Evolutionary conservation across 2,888 invertebrate genomes (phyloP).

Genomic region (Drosophila basisetae): DNA sequence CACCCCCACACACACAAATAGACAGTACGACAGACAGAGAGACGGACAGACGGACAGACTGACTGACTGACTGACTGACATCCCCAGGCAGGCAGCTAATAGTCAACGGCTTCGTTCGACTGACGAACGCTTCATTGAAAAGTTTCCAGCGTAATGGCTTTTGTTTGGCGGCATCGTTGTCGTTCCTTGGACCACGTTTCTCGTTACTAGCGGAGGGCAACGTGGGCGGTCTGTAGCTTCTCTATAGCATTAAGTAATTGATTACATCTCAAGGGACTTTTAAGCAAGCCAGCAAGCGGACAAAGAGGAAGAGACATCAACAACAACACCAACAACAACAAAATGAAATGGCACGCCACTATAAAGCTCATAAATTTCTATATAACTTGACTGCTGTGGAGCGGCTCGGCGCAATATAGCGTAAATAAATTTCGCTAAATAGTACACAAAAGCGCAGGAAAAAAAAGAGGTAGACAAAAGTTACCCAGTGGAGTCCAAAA

Average conservation of each 20-base stretch:
- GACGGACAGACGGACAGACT: constrained; percentile 25
- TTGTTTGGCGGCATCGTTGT: constrained; percentile 64
- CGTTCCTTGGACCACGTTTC: constrained; percentile 19
- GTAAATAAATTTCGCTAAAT: constrained; percentile 74
- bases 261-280: constrained; percentile 85
- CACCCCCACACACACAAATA: constrained; percentile 8
- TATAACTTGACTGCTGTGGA: constrained; percentile 71
- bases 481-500: constrained; percentile 27
- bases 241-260: constrained; percentile 85
- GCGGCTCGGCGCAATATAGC: constrained; percentile 68
- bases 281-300: constrained; percentile 68
- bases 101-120: constrained; percentile 70
- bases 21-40: constrained; percentile 30
- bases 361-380: constrained; percentile 81
- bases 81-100: constrained; percentile 69
- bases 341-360: constrained; percentile 77
- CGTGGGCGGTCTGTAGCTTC: constrained; percentile 47
- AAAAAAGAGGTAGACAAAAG: constrained; percentile 43
- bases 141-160: constrained; percentile 82
- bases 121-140: constrained; percentile 81
- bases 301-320: constrained; percentile 1
- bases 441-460: constrained; percentile 55
- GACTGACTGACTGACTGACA: constrained; percentile 47
- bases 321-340: constrained; percentile 33
- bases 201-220: neutral